Conservation (phyloP, 1,140 invertebrate species). For the Aphidius ervi region DNA sequence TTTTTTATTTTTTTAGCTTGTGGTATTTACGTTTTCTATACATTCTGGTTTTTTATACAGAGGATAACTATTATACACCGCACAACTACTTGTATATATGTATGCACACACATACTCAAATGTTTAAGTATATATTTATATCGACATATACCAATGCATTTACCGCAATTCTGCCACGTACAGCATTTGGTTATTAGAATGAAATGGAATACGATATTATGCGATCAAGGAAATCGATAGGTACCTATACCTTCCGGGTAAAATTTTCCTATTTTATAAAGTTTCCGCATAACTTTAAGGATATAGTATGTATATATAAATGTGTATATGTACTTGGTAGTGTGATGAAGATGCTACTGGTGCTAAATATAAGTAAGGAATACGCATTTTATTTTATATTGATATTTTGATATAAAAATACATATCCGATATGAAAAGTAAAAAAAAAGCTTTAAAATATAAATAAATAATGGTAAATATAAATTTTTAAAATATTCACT, state of each 20-base stretch:
- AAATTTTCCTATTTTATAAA: too few species aligned
- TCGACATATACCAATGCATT: too few species aligned
- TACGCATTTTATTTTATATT: too few species aligned
- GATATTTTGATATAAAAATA: too few species aligned
- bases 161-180: constrained; percentile 9
- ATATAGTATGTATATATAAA: constrained; percentile 20
- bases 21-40: constrained; percentile 10
- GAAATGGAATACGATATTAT: constrained; percentile 24
- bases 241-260: background rate
- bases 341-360: constrained; percentile 21
- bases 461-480: too few species aligned
- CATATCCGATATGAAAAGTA: too few species aligned
- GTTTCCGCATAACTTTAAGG: constrained; percentile 10
- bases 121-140: too few species aligned
- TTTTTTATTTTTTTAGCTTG: constrained; percentile 9
- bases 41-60: background rate
- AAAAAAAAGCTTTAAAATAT: too few species aligned
- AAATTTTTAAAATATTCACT: too few species aligned
- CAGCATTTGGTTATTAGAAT: constrained; percentile 23
- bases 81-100: too few species aligned
- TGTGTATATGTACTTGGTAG: background rate
- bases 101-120: too few species aligned
- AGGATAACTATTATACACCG: too few species aligned
- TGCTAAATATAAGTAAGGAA: constrained; percentile 12
- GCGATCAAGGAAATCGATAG: constrained; percentile 23